Base-by-base conservation (phyloP, 2,113 vertebrate genomes). In the Struthidea cinerea region DNA sequence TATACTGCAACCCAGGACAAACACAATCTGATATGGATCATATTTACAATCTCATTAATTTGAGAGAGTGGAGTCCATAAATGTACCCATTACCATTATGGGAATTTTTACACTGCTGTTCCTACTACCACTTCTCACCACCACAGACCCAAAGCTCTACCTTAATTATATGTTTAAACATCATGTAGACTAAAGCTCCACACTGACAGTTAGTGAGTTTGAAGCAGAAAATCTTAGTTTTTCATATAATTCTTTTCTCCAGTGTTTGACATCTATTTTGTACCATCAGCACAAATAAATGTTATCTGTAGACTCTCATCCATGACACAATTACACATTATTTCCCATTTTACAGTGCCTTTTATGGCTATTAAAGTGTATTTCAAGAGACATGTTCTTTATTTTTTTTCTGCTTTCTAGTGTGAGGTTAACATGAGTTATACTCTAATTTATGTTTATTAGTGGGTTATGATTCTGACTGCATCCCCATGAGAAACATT, bases 341-440 rank as follows among this genome's bases (percentile, higher is more conserved):
- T 96, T 97, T 94, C 87, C 59, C 61, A 42, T 88, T 97, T 98
- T 97, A 98, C 82, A 71, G 61, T 74, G n/a, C 37, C 67, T 98
- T 97, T 95, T 88, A 74, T 74, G 57, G 76, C 95, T 96, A 96
- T 93, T 96, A 97, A 97, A 96, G 80, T 97, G 97, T 97, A 98
- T 97, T 95, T 97, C 94, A 96, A 94, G 92, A 97, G 94, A 97
- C 87, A 96, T 11, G 84, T 94, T 88, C 70, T 92, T 83, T 93
- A 42, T 5, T 88, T 76, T 57, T 70, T 49, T 53, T 39, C 87
- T 70, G 53, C 80, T 93, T 97, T 98, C 93, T 87, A 52, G 69
- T 89, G 87, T 87, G 42, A 97, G 94, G 97, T 97, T 97, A 98
- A 97, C 86, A 89, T 30, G 39, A 97, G 76, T 95, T 96, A 96